Conservation (phyloP, 2,797 vertebrate genomes). For the Macropus fuliginosus region DNA sequence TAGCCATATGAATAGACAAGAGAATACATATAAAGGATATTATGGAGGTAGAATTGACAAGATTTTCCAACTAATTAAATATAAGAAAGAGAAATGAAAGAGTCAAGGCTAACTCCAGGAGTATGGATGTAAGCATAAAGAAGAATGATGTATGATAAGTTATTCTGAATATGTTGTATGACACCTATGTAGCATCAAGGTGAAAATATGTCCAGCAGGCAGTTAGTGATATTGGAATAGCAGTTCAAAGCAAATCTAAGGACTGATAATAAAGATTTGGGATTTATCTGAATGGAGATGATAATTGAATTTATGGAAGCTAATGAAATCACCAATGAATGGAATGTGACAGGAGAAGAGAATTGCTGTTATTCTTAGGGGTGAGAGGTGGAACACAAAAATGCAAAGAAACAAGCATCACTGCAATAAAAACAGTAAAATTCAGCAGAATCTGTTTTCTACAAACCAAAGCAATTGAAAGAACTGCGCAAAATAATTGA, state of each 20-base stretch:
- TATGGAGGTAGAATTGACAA: background rate
- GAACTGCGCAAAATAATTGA: background rate
- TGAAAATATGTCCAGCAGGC: background rate
- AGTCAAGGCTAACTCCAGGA: background rate
- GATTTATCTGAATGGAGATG: background rate
- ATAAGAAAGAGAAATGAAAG: background rate
- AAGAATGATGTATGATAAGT: background rate
- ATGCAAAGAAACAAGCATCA: background rate
- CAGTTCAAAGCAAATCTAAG: background rate
- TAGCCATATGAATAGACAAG: background rate
- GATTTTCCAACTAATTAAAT: background rate
- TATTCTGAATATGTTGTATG: background rate
- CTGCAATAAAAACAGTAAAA: background rate
- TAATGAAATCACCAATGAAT: too few relatives aligned
- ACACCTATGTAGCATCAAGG: background rate
- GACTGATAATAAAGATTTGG: background rate
- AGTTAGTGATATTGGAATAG: background rate
- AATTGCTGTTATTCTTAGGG: too few relatives aligned
- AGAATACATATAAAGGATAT: background rate
- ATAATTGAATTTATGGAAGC: background rate
- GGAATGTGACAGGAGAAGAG: too few relatives aligned
- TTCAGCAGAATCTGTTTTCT: background rate
- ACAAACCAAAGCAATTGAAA: background rate
- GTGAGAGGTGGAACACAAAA: too few relatives aligned
- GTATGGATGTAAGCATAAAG: background rate